Percentiles rank a stretch among this genome's conserved stretches.
These are phyloP conservation scores for Epirrita christyi DNA, from an alignment of 2,888 invertebrate genomes.

Conservation along the genomic window DNA sequence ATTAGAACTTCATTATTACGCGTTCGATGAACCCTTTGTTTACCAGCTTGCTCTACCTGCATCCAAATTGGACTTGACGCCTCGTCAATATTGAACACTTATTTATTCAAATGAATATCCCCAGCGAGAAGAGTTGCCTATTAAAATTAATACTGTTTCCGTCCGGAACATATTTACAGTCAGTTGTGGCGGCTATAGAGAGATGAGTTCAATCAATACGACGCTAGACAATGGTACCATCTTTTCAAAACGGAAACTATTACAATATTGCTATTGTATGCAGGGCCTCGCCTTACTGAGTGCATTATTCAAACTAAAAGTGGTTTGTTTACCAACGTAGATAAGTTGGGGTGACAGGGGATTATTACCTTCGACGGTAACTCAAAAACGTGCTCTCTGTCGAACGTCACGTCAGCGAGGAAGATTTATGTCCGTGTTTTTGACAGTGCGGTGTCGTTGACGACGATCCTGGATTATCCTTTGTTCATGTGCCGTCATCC, in stretches of 20 bases:
- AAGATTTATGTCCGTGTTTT: constrained; percentile 78
- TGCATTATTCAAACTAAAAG: constrained; percentile 80
- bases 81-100: constrained; percentile 25
- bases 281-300: constrained; percentile 74
- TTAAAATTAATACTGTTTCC: constrained; percentile 52
- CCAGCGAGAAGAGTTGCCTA: constrained; percentile 36
- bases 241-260: constrained; percentile 83
- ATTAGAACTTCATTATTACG: constrained; percentile 68
- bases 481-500: constrained; percentile 70
- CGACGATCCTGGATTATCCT: constrained; percentile 76
- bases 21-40: constrained; percentile 65
- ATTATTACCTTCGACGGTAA: constrained; percentile 58
- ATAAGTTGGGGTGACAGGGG: constrained; percentile 69
- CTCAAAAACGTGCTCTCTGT: constrained; percentile 60
- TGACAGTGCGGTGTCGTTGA: constrained; percentile 67
- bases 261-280: constrained; percentile 79
- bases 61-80: constrained; percentile 31
- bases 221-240: constrained; percentile 79
- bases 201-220: constrained; percentile 79
- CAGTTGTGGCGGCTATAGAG: constrained; percentile 56
- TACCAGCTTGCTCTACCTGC: constrained; percentile 31
- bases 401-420: constrained; percentile 68
- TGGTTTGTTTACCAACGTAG: constrained; percentile 79
- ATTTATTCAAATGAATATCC: constrained; percentile 41
- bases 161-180: constrained; percentile 64